These are phyloP conservation scores for Apostichopus leukothele DNA, from an alignment of 53 echinoderm and acorn worm genomes.

Conservation along the genomic window DNA sequence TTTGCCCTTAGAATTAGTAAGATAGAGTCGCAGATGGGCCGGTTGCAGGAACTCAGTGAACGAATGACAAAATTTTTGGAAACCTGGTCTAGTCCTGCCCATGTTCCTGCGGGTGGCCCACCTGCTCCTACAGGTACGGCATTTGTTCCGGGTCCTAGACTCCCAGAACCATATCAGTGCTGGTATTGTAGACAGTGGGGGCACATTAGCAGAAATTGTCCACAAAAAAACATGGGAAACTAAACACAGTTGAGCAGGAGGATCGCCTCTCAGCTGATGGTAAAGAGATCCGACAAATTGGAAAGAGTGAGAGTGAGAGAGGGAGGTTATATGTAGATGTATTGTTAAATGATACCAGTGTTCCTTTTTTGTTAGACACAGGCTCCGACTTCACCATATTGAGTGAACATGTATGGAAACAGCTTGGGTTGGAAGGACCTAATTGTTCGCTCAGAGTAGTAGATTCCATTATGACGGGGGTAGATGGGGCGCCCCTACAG, in stretches of 20 bases:
- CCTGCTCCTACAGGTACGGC: neutral
- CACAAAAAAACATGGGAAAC: constrained; percentile 3
- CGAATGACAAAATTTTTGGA: constrained; percentile 10
- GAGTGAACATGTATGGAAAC: neutral
- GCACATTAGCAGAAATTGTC: constrained; percentile 4
- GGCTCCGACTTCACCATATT: constrained; percentile 4
- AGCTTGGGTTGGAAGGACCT: neutral
- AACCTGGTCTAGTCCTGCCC: neutral
- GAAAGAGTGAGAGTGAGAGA: neutral
- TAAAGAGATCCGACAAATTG: neutral
- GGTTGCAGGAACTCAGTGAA: neutral
- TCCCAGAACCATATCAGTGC: neutral
- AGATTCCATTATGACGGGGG: neutral
- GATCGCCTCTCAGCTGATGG: constrained; percentile 15
- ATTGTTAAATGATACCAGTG: neutral
- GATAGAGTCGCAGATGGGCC: neutral
- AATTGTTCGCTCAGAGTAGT: neutral
- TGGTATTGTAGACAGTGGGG: constrained; percentile 34
- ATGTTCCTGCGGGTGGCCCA: neutral
- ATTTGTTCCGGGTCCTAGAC: neutral
- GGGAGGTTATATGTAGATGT: constrained; percentile 16
- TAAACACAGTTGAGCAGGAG: constrained; percentile 8
- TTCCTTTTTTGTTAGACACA: constrained; percentile 37
- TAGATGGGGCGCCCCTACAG: neutral
- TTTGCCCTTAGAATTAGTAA: neutral